phyloP scores from a whole-genome alignment of 2,888 invertebrate species.

The Cosmorhoe ocellata region DNA sequence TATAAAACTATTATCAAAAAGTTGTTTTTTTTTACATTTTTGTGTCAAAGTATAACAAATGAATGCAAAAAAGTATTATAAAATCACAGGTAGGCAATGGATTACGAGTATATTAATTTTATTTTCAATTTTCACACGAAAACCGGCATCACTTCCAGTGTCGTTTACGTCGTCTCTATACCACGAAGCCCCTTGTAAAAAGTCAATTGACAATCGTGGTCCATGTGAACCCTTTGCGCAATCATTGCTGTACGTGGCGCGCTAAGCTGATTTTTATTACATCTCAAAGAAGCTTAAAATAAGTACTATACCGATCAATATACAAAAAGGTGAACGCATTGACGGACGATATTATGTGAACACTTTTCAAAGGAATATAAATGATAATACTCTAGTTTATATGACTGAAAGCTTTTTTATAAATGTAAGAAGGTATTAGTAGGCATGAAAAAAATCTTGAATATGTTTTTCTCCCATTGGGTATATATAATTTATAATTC shows the following conservation, averaged over 20 bases:
- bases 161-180: no score
- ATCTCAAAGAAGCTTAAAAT: slow-evolving; percentile 63
- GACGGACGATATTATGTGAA: slow-evolving; percentile 47
- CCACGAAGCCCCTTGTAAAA: no score
- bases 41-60: no score
- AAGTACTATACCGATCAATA: slow-evolving; percentile 67
- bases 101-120: no score
- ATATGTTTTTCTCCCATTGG: no score
- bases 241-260: slow-evolving; percentile 60
- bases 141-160: no score
- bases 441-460: no score
- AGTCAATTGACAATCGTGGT: neutral
- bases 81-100: no score
- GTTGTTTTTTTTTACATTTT: no score
- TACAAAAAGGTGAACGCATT: slow-evolving; percentile 54
- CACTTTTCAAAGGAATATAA: slow-evolving; percentile 35
- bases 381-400: slow-evolving; percentile 17
- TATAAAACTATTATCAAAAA: no score
- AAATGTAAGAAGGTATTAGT: neutral
- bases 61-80: no score
- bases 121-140: no score
- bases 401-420: slow-evolving; percentile 10
- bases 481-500: neutral
- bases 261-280: slow-evolving; percentile 78
- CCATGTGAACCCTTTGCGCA: slow-evolving; percentile 26